Conservation (phyloP, 2,113 vertebrate genomes). For the Tamias sibiricus region DNA sequence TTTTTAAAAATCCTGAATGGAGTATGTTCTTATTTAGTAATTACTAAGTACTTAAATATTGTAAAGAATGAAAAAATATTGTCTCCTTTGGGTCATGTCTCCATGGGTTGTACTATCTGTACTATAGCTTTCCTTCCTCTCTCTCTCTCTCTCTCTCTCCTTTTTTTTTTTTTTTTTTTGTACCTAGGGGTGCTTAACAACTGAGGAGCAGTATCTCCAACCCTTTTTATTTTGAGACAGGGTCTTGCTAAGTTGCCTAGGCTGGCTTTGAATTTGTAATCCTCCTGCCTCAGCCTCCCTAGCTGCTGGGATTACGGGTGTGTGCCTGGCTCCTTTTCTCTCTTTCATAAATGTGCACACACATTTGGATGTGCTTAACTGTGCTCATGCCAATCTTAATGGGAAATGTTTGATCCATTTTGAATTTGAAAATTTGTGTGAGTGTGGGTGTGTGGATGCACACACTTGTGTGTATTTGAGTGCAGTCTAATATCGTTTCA, state of each 20-base stretch:
- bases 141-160: too few species aligned
- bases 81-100: background rate
- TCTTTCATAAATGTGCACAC: background rate
- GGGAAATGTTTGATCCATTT: background rate
- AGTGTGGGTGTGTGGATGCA: background rate
- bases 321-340: background rate
- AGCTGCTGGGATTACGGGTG: background rate
- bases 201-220: too few species aligned
- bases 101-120: background rate
- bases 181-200: too few species aligned
- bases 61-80: background rate
- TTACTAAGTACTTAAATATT: background rate
- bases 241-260: too few species aligned
- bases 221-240: too few species aligned
- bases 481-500: background rate
- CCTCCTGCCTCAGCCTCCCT: too few species aligned
- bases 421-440: background rate
- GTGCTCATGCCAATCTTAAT: background rate
- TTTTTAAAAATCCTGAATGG: background rate
- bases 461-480: background rate
- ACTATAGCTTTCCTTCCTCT: background rate
- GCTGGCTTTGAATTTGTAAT: too few species aligned
- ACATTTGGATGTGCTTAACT: background rate
- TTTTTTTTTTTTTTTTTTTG: too few species aligned
- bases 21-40: slow-evolving; percentile 3